phyloP scores from a whole-genome alignment of 2,888 invertebrate genomes.

The Morpho deidamia region DNA sequence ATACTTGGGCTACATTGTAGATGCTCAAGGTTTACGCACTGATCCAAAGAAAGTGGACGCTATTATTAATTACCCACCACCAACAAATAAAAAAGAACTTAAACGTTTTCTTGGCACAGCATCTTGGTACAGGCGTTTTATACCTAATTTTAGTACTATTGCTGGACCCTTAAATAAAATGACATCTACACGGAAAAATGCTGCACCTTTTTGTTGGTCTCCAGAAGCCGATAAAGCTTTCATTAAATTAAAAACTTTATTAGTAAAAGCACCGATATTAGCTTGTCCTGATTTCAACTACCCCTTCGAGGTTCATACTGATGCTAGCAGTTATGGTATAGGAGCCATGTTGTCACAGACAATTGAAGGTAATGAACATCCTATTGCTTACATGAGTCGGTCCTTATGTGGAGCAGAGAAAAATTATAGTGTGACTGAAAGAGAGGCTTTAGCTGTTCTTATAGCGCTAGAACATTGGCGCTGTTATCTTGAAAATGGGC shows the following conservation, averaged over 20 bases:
- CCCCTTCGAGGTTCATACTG: constrained; percentile 12
- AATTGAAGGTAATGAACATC: constrained; percentile 5
- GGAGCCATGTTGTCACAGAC: constrained; percentile 18
- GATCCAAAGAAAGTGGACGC: constrained; percentile 27
- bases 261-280: constrained; percentile 16
- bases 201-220: not conserved
- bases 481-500: constrained; percentile 29
- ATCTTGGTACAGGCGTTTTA: constrained; percentile 29
- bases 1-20: constrained; percentile 27
- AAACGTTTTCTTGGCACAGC: constrained; percentile 29
- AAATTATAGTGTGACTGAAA: constrained; percentile 27
- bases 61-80: constrained; percentile 26
- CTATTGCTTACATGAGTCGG: constrained; percentile 21
- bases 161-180: constrained; percentile 28
- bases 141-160: constrained; percentile 18
- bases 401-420: constrained; percentile 23
- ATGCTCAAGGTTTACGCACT: constrained; percentile 24
- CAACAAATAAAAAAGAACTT: constrained; percentile 26
- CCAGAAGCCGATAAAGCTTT: constrained; percentile 18
- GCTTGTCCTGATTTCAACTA: constrained; percentile 17
- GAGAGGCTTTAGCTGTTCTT: constrained; percentile 31
- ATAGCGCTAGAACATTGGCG: constrained; percentile 32
- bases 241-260: constrained; percentile 11
- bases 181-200: constrained; percentile 21
- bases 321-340: constrained; percentile 8